Base-by-base conservation (phyloP, 2,113 vertebrate species). In the Periophthalmodon schlosseri region DNA sequence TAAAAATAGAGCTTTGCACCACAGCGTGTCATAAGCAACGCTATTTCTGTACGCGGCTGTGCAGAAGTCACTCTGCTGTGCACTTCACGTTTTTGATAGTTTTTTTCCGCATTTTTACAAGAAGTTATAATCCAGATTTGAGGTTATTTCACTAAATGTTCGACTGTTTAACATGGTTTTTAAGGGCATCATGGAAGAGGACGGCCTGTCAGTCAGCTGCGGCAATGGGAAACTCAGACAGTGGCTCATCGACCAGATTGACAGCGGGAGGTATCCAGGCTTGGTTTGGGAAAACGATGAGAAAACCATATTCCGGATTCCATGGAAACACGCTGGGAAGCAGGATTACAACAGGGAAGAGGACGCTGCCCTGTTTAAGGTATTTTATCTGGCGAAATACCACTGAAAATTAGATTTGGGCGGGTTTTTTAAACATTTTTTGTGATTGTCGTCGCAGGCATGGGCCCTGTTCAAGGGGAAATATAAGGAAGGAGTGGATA, bases 391-490 rank as follows among this genome's bases (percentile, higher is more conserved):
- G 60, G 56, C 5, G 16, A 61, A 28, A 16, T 28, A 4, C 16
- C 4, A 7, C 4, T 18, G 50, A 52, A 1, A 5, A 5, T 52
- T 20, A 20, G 16, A 18, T 20, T 15, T 20, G 5, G 18, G 16
- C 5, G 18, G 2, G 15, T 52, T 18, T 18, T 52, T 52, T 20
- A 5, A 36, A 39, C 5, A 44, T 44, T 3, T 44, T 44, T 10
- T 44, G 39, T 20, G 14, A 20, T 52, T 20, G 50, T 58, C 12
- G 28, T 86, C 84, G 72, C 80, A 99, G 98, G 98, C 95, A 23
- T 99, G 98, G 98, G 97, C 97, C 21, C 83, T 99, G 70, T 99
- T 99, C 91, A 99, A 99, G 91, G 98, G 98, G 9, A 99, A 99
- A 92, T 95, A 95, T 89, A 96, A 96, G 77, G 97, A 99, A 89